Evolutionary conservation across 2,113 vertebrate species (phyloP), one percentile per base, ranked within the genome.

Genomic region (Ochotona curzoniae): DNA sequence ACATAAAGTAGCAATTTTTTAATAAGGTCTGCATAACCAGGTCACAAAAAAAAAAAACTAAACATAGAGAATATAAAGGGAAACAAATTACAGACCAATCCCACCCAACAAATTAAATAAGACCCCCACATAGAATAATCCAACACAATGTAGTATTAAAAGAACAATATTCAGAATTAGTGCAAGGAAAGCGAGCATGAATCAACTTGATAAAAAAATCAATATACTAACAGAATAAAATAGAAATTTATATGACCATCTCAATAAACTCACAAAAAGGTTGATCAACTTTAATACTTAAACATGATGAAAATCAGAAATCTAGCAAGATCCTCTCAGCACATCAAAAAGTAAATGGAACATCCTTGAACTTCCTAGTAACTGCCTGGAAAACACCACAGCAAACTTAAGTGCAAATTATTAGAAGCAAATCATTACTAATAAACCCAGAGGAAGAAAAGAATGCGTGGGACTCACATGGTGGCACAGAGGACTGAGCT

Each of bases 401-500:
- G 66, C 14, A 61, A 88, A 74, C 23, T 71, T 79, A 85, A 78
- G 74, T 18, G 25, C 12, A 61, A 92, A 76, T 51, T 87, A 71
- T 54, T 83, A 84, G 44, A 87, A 87, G 2, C 26, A 44, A 44
- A 44, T 44, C 38, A 61, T 61, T 78, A 69, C 25, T 21, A 87
- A 70, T 92, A 84, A 83, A 81, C 92, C 75, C n/a, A 82, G 73
- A n/a, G 25, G 11, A 95, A 44, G 49, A 63, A 73, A 88, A 95
- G 47, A 13, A 76, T 82, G n/a, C 6, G 1, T 21, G 6, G 54
- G 54, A 18, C 54, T 18, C 18, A 18, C 18, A 18, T 18, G 14
- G 54, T 17, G 54, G 54, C 18, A 18, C 54, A 57, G 54, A 57
- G 54, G 18, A 18, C 54, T 57, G 18, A 57, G 54, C 54, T 57